Evolutionary conservation across 2,888 invertebrate genomes (phyloP), one percentile per base, ranked within the genome.

Genomic region (Drosophila monieri): DNA sequence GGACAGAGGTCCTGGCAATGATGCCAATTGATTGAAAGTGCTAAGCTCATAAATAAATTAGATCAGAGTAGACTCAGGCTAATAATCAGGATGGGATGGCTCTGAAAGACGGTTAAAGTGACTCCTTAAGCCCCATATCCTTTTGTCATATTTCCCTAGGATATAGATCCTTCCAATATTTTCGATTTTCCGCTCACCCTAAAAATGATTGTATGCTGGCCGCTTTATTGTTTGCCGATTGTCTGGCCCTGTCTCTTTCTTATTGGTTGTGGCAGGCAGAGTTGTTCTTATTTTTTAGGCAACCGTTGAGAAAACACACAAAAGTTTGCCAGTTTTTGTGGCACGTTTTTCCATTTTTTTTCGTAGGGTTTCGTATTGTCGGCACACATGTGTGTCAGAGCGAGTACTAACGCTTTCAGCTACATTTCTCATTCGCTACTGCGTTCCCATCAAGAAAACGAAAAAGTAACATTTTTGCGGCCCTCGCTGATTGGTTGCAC

Each of bases 351-450:
- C n/a, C 27, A 27, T 35, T 6, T n/a, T 6, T 35, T n/a, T 35
- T 35, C n/a, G 9, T 6, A 23, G 35, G 14, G 35, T n/a, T n/a
- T n/a, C n/a, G 35, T 12, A 32, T 12, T 23, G 21, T 4, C 32
- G 9, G 32, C 41, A 39, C 52, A 61, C 68, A 52, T 65, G 41
- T 49, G 41, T 49, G 51, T 41, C 57, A 46, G 56, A 44, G 61
- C 44, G 35, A 68, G 59, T 59, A 52, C 51, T 53, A 49, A 71
- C 78, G 77, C 61, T 69, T 84, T 77, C 60, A 76, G 71, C 88
- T 85, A 77, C 80, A 80, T 77, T 88, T 88, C 77, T 85, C 88
- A 84, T 84, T 87, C 88, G 84, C 73, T 87, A 74, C 51, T 56
- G 66, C 65, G 86, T 79, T 80, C 64, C 73, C 78, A 71, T 86